Evolutionary conservation across 35 echinoderm and acorn worm species (phyloP).

Genomic region (Acanthaster planci): DNA sequence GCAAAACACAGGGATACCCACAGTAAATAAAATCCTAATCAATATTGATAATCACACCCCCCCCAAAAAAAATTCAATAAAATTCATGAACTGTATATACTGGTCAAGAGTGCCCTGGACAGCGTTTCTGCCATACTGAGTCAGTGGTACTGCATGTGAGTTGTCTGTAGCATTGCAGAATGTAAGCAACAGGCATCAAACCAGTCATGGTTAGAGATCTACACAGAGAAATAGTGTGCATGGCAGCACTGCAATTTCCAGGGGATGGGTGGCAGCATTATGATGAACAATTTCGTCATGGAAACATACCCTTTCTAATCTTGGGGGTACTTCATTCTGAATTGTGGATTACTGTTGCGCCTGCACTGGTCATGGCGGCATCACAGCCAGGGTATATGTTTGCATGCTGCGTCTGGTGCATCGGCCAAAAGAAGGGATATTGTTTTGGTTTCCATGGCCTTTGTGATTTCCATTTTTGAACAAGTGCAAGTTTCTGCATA

Average conservation of each 20-base stretch:
- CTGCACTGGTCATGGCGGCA: not conserved
- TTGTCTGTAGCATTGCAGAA: no score
- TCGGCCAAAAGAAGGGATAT: not conserved
- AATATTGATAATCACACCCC: no score
- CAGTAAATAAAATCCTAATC: no score
- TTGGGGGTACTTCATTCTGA: conserved; percentile 30
- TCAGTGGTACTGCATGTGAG: no score
- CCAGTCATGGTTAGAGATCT: no score
- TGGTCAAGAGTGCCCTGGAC: no score
- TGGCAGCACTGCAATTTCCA: conserved; percentile 6
- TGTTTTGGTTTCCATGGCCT: conserved; percentile 13
- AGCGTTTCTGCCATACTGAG: no score
- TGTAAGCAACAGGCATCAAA: no score
- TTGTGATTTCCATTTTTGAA: not conserved
- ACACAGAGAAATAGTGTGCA: not conserved
- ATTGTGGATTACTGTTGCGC: conserved; percentile 19
- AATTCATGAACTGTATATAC: no score
- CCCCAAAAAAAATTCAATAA: no score
- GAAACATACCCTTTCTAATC: not conserved
- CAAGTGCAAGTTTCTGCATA: not conserved
- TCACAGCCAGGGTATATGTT: not conserved
- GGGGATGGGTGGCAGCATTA: conserved; percentile 21
- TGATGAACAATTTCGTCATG: conserved; percentile 34
- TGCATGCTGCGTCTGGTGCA: not conserved
- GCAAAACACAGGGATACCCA: no score